phyloP scores from a whole-genome alignment of 92 coral and sea anemone species.

The Palythoa grandiflora region DNA sequence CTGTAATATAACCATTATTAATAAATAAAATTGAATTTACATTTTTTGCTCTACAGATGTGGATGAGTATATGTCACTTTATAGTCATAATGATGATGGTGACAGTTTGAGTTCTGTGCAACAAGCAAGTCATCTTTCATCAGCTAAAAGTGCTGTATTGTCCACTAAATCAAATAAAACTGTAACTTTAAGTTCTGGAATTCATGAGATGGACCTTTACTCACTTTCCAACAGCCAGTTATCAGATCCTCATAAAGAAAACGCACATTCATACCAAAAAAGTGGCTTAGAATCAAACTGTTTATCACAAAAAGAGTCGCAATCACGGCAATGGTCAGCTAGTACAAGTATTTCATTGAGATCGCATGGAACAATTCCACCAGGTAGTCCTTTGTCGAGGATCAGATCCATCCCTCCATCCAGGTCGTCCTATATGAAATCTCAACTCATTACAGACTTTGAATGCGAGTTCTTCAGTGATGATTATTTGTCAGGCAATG shows the following conservation, averaged over 20 bases:
- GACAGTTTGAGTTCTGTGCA: conserved; percentile 8
- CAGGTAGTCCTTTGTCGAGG: conserved; percentile 65
- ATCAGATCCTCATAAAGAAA: conserved; percentile 13
- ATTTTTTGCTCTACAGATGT: conserved; percentile 56
- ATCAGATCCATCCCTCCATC: conserved; percentile 71
- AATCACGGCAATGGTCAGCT: conserved; percentile 36
- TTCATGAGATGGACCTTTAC: conserved; percentile 36
- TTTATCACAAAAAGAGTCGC: background rate
- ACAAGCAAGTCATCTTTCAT: conserved; percentile 30
- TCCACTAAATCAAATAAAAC: conserved; percentile 14
- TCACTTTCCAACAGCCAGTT: conserved; percentile 20
- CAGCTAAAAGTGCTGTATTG: conserved; percentile 25
- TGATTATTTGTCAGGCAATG: conserved; percentile 87
- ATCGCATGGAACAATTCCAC: conserved; percentile 43
- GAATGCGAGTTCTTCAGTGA: conserved; percentile 81
- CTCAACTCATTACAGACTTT: conserved; percentile 59
- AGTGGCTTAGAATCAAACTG: background rate
- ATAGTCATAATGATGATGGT: conserved; percentile 54
- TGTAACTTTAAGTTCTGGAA: conserved; percentile 41
- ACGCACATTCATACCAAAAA: background rate
- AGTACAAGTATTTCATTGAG: conserved; percentile 29
- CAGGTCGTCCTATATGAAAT: conserved; percentile 46
- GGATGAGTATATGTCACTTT: conserved; percentile 87
- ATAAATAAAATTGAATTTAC: background rate
- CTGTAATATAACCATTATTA: background rate